phyloP scores from a whole-genome alignment of 2,113 vertebrate genomes.

The Carettochelys insculpta region DNA sequence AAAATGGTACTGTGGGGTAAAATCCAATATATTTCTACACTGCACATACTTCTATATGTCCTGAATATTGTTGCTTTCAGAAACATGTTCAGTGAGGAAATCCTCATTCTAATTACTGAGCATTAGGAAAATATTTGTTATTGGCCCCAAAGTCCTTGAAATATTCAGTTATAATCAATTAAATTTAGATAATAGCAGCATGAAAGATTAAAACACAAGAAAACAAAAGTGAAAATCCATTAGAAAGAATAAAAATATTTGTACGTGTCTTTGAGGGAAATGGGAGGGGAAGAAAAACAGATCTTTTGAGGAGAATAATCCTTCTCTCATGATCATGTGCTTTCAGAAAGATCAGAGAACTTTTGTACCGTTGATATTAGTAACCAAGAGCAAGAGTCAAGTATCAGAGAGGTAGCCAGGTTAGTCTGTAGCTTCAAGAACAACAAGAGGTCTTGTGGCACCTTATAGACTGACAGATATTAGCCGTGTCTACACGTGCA shows the following conservation, averaged over 20 bases:
- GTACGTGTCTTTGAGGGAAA: not conserved
- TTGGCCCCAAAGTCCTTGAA: slow-evolving; percentile 20
- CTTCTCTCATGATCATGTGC: not conserved
- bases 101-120: not conserved
- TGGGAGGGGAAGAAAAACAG: not conserved
- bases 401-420: too few relatives aligned
- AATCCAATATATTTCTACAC: not conserved
- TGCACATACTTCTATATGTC: not conserved
- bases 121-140: not conserved
- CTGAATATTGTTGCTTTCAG: not conserved
- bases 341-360: not conserved
- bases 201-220: not conserved
- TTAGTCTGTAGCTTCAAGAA: too few relatives aligned
- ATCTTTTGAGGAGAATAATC: not conserved
- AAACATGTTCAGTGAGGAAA: not conserved
- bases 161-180: slow-evolving; percentile 5
- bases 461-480: too few relatives aligned
- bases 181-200: slow-evolving; percentile 3
- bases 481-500: too few relatives aligned
- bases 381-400: not conserved
- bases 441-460: too few relatives aligned
- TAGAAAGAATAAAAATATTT: not conserved
- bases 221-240: slow-evolving; percentile 24
- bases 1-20: slow-evolving; percentile 14
- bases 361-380: not conserved